Base-by-base conservation (phyloP, 2,888 invertebrate species). In the Hyppa rectilinea region DNA sequence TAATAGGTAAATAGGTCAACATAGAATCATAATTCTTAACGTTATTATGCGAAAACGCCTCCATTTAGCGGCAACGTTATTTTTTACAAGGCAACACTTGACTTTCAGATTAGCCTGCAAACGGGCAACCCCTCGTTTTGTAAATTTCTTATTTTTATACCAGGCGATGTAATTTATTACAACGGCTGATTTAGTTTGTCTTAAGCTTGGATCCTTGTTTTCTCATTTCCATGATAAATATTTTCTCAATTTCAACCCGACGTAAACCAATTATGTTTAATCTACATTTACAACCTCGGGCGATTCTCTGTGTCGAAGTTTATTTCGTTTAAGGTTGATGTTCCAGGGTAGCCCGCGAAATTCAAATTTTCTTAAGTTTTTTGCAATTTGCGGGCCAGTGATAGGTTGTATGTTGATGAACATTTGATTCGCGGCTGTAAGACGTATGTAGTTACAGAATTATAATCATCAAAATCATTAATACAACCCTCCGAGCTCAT, bases 221-320 rank as follows among this genome's bases (percentile, higher is more conserved):
- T 85, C 87, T 87, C 83, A 87, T 89, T 88, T 85, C 76, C 80
- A 85, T 88, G 80, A 87, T 88, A 88, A 87, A 89, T 87, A 88
- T 88, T 89, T 87, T 87, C 86, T 84, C 85, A 88, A 89, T 89
- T 88, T 86, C 74, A 81, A 75, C 83, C 79, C 79, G 76, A 82
- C 85, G 80, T 85, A 82, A 87, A 87, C 74, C 84, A 88, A 89
- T 89, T 88, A 87, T 72, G 79, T 81, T 84, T 86, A 79, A 84
- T 87, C 86, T 87, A 84, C 84, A 81, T 87, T 87, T 83, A 85
- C 77, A 84, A 83, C 76, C 80, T 75, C 67, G 58, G 73, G 72
- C 69, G 29, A 70, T 81, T 36, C 61, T 68, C 71, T 70, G 71
- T 68, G 62, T 59, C 65, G 50, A 75, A 82, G 63, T 80, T 78